These are phyloP conservation scores for Borostomias antarcticus DNA, from an alignment of 2,797 vertebrate genomes.

Conservation along the genomic window DNA sequence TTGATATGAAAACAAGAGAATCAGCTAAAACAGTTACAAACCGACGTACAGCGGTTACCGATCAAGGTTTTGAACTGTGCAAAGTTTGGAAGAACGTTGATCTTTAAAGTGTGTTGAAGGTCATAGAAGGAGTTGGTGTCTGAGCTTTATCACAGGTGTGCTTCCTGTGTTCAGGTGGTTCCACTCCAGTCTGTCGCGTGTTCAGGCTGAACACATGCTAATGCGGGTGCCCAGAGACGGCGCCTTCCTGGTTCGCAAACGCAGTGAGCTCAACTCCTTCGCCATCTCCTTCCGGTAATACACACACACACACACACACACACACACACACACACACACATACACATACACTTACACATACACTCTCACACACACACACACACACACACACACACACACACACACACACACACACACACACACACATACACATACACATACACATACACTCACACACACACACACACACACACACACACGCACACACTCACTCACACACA, in stretches of 20 bases:
- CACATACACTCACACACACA: no score
- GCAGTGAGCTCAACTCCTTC: conserved; percentile 89
- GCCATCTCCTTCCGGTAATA: conserved; percentile 95
- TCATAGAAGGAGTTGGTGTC: no score
- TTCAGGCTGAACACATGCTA: conserved; percentile 95
- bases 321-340: neutral
- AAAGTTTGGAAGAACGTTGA: no score
- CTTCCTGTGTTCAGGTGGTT: conserved; percentile 83
- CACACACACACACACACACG: no score
- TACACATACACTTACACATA: neutral
- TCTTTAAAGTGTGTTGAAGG: no score
- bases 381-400: neutral
- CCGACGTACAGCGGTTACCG: no score
- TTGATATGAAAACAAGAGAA: no score
- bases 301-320: neutral
- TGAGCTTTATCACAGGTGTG: neutral
- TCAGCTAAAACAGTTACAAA: no score
- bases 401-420: neutral
- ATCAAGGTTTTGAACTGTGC: no score
- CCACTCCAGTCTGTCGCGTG: conserved; percentile 88
- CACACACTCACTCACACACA: no score
- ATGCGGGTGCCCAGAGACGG: conserved; percentile 95
- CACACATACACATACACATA: no score
- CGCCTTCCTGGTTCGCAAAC: conserved; percentile 93
- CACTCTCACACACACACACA: no score